Evolutionary conservation across 2,797 vertebrate genomes (phyloP), one percentile per base, ranked within the genome.

Genomic region (Myotis findleyi): DNA sequence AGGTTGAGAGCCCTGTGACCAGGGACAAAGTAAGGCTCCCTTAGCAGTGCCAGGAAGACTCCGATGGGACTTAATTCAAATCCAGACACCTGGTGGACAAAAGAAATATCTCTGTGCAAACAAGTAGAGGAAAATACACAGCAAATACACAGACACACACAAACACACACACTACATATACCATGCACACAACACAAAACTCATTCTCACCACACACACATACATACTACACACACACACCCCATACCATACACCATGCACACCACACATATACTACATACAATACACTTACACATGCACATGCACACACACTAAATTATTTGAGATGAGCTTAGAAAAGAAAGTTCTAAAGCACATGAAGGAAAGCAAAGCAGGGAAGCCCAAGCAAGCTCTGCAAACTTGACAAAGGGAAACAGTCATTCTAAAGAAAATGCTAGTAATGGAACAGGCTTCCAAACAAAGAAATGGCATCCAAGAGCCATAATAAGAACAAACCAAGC

Each of bases 21-120:
- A 18, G 55, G 5, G 13, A 11, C 9, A 7, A 9, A 2, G 17
- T 5, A 69, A 47, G 41, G 21, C 27, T 30, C 17, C 9, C 11
- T 17, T 3, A 23, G 18, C 21, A 13, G 16, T 8, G 10, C 5
- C 4, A 14, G 21, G 57, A 21, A 7, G 5, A 2, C 0, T 8
- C 33, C 14, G 33, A 11, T 3, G 1, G 1, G 36, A 47, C 13
- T 25, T 38, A 1, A 9, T 6, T 87, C 25, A 16, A 2, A n/a
- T 0, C 4, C 5, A 11, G 13, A 51, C 8, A 0, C 16, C 25
- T 6, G 1, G 33, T 3, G 33, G 2, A 23, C 4, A 18, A 13
- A 0, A 5, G 4, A 3, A 11, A 6, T 2, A 3, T 20, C 51
- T 68, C 16, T 38, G 72, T 68, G 75, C 3, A 49, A 47, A 10